Evolutionary conservation across 2,797 vertebrate species (phyloP).

Genomic region (Platyrinchus mystaceus): DNA sequence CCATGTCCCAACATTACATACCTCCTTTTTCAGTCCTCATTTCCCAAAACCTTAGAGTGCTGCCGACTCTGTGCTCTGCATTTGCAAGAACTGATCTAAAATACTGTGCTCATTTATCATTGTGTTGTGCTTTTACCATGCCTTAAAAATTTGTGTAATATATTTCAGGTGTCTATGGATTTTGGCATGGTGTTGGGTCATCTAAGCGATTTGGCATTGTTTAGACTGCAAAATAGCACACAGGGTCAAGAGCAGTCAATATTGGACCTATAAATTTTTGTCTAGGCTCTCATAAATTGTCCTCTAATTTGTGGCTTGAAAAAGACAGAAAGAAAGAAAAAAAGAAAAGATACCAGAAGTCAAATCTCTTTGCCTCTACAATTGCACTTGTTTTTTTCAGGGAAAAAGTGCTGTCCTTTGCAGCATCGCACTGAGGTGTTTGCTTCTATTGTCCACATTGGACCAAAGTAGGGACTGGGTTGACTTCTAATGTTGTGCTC

Average conservation of each 20-base stretch:
- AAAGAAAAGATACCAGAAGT: conserved; percentile 39
- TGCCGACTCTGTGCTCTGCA: neutral
- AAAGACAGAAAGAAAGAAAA: neutral
- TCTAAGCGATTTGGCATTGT: conserved; percentile 72
- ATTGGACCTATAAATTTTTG: conserved; percentile 72
- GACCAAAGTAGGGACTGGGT: neutral
- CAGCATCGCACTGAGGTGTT: neutral
- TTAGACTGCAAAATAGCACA: conserved; percentile 70
- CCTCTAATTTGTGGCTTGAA: conserved; percentile 68
- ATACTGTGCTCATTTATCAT: conserved; percentile 56
- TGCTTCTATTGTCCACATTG: neutral
- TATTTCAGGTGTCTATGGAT: conserved; percentile 66
- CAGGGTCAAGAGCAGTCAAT: conserved; percentile 71
- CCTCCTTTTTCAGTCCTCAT: neutral
- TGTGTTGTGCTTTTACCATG: conserved; percentile 41
- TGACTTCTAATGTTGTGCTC: conserved; percentile 23
- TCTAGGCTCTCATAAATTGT: conserved; percentile 72
- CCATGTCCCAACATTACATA: neutral
- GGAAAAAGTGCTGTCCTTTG: neutral
- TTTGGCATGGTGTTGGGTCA: conserved; percentile 64
- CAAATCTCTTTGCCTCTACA: conserved; percentile 32
- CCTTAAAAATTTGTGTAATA: conserved; percentile 72
- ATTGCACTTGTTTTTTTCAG: neutral
- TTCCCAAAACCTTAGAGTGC: conserved; percentile 12
- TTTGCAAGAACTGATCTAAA: conserved; percentile 54